Evolutionary conservation across 2,888 invertebrate species (phyloP), one percentile per base, ranked within the genome.

Genomic region (Napeogenes inachia): DNA sequence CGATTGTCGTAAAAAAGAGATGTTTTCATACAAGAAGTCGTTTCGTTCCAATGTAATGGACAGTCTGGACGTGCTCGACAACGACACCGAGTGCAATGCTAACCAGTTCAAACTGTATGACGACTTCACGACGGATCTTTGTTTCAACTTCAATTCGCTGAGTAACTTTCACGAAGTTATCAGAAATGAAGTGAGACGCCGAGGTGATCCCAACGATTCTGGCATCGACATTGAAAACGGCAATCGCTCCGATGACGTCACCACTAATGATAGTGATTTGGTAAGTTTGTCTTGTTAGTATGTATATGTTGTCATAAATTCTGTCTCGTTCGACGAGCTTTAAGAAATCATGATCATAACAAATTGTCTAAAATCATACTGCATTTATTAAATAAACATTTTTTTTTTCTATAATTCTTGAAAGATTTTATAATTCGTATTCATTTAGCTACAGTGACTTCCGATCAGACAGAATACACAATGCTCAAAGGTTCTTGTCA

Each of bases 181-280:
- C 60, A 73, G 73, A 56, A 68, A 66, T 59, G 72, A 69, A 55
- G 66, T 64, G 58, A 79, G 81, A 67, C 76, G 83, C 59, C 71
- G 79, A 61, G 79, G 75, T 12, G 89, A 89, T 68, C 84, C 87
- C 32, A 82, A 90, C 68, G 90, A 90, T 70, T 90, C 90, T 33
- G 90, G 90, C 59, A 86, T 90, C 66, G 90, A 90, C 75, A 80
- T 89, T 77, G 89, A 89, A 73, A 90, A 90, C 71, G 89, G 89
- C 54, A 90, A 90, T 68, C 84, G 83, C 33, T 71, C 78, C 62
- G 86, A 88, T 71, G 86, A 85, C 61, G 74, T 78, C 30, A 74
- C 76, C 10, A 70, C 85, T 71, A 86, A 85, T 69, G 84, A 89
- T 76, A 82, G 78, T 66, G 90, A 89, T 72, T 77, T 90, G 90